Conservation (phyloP, 2,888 invertebrate genomes). For the Camponotus fellah region DNA sequence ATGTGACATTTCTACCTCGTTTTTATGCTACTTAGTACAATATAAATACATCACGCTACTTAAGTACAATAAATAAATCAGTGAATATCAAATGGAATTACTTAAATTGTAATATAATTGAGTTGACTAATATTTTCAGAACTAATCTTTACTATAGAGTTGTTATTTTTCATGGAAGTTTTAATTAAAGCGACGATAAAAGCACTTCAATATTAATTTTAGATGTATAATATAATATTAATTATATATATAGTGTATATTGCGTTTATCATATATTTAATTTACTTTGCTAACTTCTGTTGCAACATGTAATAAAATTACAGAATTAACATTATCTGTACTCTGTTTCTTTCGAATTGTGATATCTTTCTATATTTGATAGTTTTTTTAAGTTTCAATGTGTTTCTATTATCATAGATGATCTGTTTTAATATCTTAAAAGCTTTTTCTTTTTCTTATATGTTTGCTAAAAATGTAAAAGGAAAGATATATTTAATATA, state of each 20-base stretch:
- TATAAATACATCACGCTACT: neutral
- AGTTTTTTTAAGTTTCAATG: neutral
- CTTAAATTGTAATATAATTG: conserved; percentile 4
- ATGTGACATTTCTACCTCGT: conserved; percentile 36
- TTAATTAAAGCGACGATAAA: neutral
- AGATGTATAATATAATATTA: neutral
- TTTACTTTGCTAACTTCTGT: conserved; percentile 18
- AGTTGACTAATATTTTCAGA: neutral
- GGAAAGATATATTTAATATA: neutral
- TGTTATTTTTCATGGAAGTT: neutral
- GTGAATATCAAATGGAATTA: neutral
- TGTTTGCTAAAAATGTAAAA: neutral
- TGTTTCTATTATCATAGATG: neutral
- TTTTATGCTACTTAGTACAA: conserved; percentile 13
- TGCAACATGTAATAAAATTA: conserved; percentile 21
- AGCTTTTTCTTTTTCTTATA: neutral
- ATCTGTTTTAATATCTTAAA: neutral
- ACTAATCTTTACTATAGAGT: neutral
- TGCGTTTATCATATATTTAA: conserved; percentile 22
- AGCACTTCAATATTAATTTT: neutral
- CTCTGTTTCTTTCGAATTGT: neutral
- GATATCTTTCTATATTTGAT: neutral
- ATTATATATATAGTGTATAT: conserved; percentile 1
- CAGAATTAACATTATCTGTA: conserved; percentile 9
- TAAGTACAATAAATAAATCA: neutral